Evolutionary conservation across 2,113 vertebrate genomes (phyloP).

Genomic region (Malaclemys terrapin): DNA sequence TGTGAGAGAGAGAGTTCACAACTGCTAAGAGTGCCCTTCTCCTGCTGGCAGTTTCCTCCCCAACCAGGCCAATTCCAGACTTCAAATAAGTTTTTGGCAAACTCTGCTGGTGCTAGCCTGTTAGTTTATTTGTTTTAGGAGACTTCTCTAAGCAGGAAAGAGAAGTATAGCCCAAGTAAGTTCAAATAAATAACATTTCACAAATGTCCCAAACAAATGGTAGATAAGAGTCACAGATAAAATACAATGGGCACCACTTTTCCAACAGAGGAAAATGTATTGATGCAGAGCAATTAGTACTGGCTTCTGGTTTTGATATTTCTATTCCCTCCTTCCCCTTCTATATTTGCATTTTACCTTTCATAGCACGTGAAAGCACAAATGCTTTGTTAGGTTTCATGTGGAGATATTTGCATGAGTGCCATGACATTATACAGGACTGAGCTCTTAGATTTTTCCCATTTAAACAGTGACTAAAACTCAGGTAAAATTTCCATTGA

Average conservation of each 20-base stretch:
- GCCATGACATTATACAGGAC: fast-evolving
- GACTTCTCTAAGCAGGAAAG: neutral
- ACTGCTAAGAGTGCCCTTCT: neutral
- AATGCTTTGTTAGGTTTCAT: neutral
- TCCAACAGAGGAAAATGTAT: neutral
- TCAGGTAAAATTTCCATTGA: neutral
- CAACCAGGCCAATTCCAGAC: neutral
- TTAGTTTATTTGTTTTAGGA: neutral
- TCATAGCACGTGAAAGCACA: neutral
- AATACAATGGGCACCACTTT: neutral
- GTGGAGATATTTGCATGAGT: neutral
- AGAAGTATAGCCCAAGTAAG: neutral
- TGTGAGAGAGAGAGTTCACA: neutral
- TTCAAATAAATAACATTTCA: neutral
- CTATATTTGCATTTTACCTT: neutral
- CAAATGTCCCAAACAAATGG: neutral
- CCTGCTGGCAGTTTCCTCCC: neutral
- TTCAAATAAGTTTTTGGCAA: neutral
- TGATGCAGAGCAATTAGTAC: neutral
- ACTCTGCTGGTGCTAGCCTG: neutral
- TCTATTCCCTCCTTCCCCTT: neutral
- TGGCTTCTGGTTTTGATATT: neutral
- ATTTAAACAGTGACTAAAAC: neutral
- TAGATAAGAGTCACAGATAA: neutral
- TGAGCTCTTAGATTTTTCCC: neutral